Conservation (phyloP, 37 sponge, comb jelly and placozoan genomes). For the Cliona cf. orientalis region DNA sequence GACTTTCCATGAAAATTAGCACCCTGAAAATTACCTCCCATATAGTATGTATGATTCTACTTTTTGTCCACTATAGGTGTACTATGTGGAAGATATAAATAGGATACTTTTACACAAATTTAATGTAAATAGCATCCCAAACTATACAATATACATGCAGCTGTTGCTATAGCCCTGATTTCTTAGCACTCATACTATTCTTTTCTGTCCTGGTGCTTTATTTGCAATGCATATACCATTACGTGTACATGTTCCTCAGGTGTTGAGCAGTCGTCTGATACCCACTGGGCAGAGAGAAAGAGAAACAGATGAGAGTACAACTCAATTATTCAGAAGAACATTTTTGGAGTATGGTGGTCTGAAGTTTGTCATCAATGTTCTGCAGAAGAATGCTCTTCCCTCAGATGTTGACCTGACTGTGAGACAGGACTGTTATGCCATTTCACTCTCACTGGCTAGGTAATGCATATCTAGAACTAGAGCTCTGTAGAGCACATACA, state of each 20-base stretch:
- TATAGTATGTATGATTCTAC: too few relatives aligned
- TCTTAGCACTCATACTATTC: too few relatives aligned
- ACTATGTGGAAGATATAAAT: too few relatives aligned
- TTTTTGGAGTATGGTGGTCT: constrained; percentile 79
- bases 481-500: too few relatives aligned
- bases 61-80: too few relatives aligned
- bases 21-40: too few relatives aligned
- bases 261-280: constrained; percentile 69
- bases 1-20: too few relatives aligned
- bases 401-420: constrained; percentile 49
- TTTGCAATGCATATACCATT: too few relatives aligned
- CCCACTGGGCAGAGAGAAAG: constrained; percentile 44
- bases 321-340: constrained; percentile 57
- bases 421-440: constrained; percentile 86
- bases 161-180: too few relatives aligned
- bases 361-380: constrained; percentile 69
- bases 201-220: too few relatives aligned
- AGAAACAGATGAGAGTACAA: constrained; percentile 1
- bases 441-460: constrained; percentile 80
- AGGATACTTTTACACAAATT: too few relatives aligned
- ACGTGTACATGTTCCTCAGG: constrained; percentile 19
- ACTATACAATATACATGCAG: not conserved
- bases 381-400: constrained; percentile 69
- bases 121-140: too few relatives aligned
- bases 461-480: constrained; percentile 5